Evolutionary conservation across 1,140 invertebrate genomes (phyloP), one percentile per base, ranked within the genome.

Genomic region (Copidosoma floridanum): DNA sequence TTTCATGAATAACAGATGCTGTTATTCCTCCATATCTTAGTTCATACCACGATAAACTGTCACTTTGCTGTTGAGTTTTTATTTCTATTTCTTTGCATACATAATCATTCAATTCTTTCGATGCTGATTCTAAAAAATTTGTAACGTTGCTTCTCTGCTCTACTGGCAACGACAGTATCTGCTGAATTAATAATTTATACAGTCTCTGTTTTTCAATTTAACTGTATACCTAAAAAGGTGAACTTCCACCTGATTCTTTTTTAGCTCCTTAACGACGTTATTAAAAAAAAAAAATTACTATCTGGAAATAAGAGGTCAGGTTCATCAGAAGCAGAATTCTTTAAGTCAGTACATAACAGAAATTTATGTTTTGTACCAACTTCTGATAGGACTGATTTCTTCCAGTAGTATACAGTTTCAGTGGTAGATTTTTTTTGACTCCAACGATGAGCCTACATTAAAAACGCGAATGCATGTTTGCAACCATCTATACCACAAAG

Each of bases 1-100:
- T 64, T 67, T 73, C 70, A 61, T 74, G 68, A 0, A 70, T 47
- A 50, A 68, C 71, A n/a, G 74, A 75, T 21, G 72, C 71, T 20
- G 74, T 76, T 16, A 77, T 69, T 24, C 71, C 41, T 4, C 70
- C 67, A 65, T 68, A 74, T 23, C 69, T 61, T 29, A 73, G 55
- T 51, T 73, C 67, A 58, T 64, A 51, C 72, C 71, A 75, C 8
- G 66, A 21, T 3, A 10, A 12, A 20, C 12, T 29, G 55, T 29
- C 64, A 46, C 58, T 58, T 41, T 46, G 24, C n/a, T n/a, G n/a
- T n/a, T n/a, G n/a, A n/a, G n/a, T n/a, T n/a, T n/a, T n/a, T n/a
- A n/a, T n/a, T n/a, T n/a, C n/a, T n/a, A n/a, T n/a, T n/a, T n/a
- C n/a, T n/a, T n/a, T n/a, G n/a, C n/a, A n/a, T n/a, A n/a, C n/a